Evolutionary conservation across 2,888 invertebrate species (phyloP).

Genomic region (Dynastes hyllus): DNA sequence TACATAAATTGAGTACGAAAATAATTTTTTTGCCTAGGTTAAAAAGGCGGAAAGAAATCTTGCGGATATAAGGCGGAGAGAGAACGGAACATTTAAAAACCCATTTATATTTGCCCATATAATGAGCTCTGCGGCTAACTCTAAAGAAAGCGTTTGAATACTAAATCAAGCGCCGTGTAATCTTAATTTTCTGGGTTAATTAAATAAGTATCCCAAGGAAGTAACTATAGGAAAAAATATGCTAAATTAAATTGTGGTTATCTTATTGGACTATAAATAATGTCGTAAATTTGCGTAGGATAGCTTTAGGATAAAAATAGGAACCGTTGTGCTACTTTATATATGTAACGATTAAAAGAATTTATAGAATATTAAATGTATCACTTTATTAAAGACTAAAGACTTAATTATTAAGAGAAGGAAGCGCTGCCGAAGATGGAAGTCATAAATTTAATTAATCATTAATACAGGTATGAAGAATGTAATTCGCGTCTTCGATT

Average conservation of each 20-base stretch:
- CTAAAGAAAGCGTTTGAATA: constrained; percentile 26
- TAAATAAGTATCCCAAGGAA: constrained; percentile 19
- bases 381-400: background rate
- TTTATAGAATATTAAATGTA: background rate
- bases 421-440: constrained; percentile 10
- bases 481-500: background rate
- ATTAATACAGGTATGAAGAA: background rate
- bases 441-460: constrained; percentile 24
- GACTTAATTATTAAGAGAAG: background rate
- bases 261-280: constrained; percentile 5
- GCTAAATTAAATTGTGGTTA: constrained; percentile 6
- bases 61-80: background rate
- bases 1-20: background rate
- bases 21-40: background rate
- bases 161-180: constrained; percentile 29
- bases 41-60: constrained; percentile 21
- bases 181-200: constrained; percentile 16
- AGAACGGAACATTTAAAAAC: constrained; percentile 21
- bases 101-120: constrained; percentile 2
- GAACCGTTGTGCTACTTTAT: background rate
- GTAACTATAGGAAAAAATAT: background rate
- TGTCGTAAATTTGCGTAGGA: background rate
- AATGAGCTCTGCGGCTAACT: constrained; percentile 21
- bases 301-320: background rate
- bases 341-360: background rate